Evolutionary conservation across 1,140 invertebrate species (phyloP), one percentile per base, ranked within the genome.

Genomic region (Phthorimaea operculella): DNA sequence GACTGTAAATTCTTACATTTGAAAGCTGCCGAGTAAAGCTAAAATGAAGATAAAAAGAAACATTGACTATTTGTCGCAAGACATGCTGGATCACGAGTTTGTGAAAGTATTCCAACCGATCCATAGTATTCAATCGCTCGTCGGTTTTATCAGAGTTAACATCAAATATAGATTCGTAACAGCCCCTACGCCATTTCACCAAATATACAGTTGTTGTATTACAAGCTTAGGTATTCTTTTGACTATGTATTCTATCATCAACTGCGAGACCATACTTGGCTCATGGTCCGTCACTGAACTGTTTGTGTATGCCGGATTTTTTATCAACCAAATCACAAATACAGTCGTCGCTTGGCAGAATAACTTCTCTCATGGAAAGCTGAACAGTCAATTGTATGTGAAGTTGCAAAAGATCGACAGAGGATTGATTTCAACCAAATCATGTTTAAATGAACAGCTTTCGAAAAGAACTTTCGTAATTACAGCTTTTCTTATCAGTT

Each of bases 331-430:
- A 6, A 33, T 53, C 18, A 57, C 50, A 14, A 54, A 52, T 9
- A 28, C 52, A 0, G 15, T 59, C 9, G 51, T 63, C 12, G 39
- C 59, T 1, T 62, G 49, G 49, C 52, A 52, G 54, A 69, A 66
- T 34, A 60, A 53, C 51, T 61, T 66, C 16, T 52, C 14, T n/a
- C 47, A 60, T 7, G 52, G 55, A 14, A 52, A 59, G 28, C n/a
- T 48, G 9, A 64, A 64, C 16, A 62, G 66, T 39, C 55, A 67
- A 15, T 48, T 76, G 12, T 76, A 70, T 45, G 66, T 78, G 0
- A 74, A 76, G 52, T 56, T 78, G 10, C 73, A 76, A 54, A 74
- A 64, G 58, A 56, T 76, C 16, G 72, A 76, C 52, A 62, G 64
- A 0, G 48, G 55, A 18, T 34, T 78, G 4, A 56, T 65, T 47